Percentiles rank a stretch among this genome's conserved stretches.
phyloP scores from a whole-genome alignment of 1,140 invertebrate genomes.

The Drosophila tsacasi region DNA sequence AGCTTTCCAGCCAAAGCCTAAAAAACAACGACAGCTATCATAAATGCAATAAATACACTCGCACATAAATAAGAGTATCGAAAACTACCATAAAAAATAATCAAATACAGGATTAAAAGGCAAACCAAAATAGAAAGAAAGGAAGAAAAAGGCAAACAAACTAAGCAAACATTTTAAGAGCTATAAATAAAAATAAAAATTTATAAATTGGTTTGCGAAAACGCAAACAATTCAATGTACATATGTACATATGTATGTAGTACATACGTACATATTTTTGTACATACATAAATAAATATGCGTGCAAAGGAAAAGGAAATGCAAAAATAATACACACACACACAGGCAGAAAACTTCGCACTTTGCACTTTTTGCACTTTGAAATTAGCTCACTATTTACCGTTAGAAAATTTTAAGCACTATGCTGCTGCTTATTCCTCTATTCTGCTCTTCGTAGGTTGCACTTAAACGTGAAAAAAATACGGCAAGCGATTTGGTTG shows the following conservation, averaged over 20 bases:
- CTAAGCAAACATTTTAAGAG: constrained; percentile 1
- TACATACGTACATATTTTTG: neutral
- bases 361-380: constrained; percentile 49
- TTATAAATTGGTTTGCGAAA: constrained; percentile 10
- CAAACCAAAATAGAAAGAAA: constrained; percentile 1
- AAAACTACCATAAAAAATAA: neutral
- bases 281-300: no score
- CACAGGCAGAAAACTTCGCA: constrained; percentile 36
- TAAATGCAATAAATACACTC: constrained; percentile 2
- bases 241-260: neutral
- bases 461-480: constrained; percentile 49
- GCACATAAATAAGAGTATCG: neutral
- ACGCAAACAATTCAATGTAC: constrained; percentile 4
- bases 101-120: constrained; percentile 4
- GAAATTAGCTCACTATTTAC: constrained; percentile 62
- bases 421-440: constrained; percentile 14
- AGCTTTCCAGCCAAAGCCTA: neutral
- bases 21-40: neutral
- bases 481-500: constrained; percentile 18
- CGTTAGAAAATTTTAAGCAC: constrained; percentile 60
- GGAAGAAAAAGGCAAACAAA: constrained; percentile 1
- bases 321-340: constrained; percentile 22
- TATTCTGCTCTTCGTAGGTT: constrained; percentile 8
- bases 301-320: constrained; percentile 8
- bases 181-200: constrained; percentile 14